A percentile compares a stretch with the other conserved stretches of the same genome.
phyloP scores from a whole-genome alignment of 2,113 vertebrate species.

The Catharus minimus region DNA sequence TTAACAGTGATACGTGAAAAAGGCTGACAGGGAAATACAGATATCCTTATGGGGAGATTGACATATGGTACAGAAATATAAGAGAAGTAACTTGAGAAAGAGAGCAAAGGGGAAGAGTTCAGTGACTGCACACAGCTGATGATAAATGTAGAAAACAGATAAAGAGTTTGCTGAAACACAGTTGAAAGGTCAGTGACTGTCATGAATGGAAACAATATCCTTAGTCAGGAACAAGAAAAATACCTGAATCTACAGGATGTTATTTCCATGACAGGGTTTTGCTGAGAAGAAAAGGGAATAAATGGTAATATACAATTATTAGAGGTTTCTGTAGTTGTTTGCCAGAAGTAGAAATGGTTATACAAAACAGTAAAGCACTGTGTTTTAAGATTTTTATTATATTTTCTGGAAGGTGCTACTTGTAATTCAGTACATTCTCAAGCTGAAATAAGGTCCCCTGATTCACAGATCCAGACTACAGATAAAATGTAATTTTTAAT shows the following conservation, averaged over 20 bases:
- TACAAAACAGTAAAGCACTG: not conserved
- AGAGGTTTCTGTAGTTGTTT: not conserved
- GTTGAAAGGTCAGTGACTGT: not conserved
- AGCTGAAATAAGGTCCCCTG: not conserved
- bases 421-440: not conserved
- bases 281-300: not conserved
- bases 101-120: not conserved
- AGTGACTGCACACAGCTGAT: rapidly evolving
- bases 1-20: not conserved
- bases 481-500: not conserved
- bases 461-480: not conserved
- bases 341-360: not conserved
- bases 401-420: not conserved
- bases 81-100: not conserved
- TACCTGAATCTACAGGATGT: not conserved
- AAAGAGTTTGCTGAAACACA: not conserved
- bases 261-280: not conserved
- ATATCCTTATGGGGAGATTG: not conserved
- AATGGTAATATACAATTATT: not conserved
- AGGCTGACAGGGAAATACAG: not conserved
- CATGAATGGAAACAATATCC: not conserved
- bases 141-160: not conserved
- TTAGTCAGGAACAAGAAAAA: not conserved
- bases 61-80: constrained; percentile 2
- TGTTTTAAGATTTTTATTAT: not conserved